Base-by-base conservation (phyloP, 1,140 invertebrate species). In the Parapsyche elsis region DNA sequence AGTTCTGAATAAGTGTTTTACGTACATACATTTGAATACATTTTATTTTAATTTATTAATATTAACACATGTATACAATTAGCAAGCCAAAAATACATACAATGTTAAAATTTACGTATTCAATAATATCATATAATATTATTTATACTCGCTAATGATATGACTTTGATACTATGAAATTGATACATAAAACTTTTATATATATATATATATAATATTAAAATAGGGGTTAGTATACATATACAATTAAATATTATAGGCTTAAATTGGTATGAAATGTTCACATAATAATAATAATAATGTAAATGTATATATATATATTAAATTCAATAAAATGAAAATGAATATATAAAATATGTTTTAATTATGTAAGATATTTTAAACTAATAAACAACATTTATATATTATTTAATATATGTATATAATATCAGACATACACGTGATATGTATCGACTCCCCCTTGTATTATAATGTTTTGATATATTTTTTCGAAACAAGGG, bases 401-500 rank as follows among this genome's bases (percentile, higher is more conserved):
- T 74, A 74, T 46, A 57, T 75, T 16, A 44, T n/a, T n/a, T n/a
- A n/a, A n/a, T n/a, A 74, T 45, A 24, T 49, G 53, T 4, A 4
- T 23, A 30, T 75, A 82, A 79, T 83, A 81, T 81, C 78, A 83
- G 80, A 81, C 80, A 81, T 77, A 74, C 75, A 70, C 53, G 70
- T 81, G 82, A 83, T 83, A 83, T 83, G 82, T 83, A 81, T 83
- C 82, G 82, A 83, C 78, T 81, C 82, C 82, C 82, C 82, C 80
- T 38, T 38, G 7, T 38, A 38, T 38, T 38, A 80, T 82, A 23
- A 67, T 67, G 14, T 64, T 16, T 64, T 14, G 30, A 61, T 61
- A 53, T 61, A 12, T 67, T 49, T 44, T 38, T 61, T 30, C 23
- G 80, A 79, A 76, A 67, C 9, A 12, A 67, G 64, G 64, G 19